These are phyloP conservation scores for Ditula angustiorana DNA, from an alignment of 2,888 invertebrate genomes.

Conservation along the genomic window DNA sequence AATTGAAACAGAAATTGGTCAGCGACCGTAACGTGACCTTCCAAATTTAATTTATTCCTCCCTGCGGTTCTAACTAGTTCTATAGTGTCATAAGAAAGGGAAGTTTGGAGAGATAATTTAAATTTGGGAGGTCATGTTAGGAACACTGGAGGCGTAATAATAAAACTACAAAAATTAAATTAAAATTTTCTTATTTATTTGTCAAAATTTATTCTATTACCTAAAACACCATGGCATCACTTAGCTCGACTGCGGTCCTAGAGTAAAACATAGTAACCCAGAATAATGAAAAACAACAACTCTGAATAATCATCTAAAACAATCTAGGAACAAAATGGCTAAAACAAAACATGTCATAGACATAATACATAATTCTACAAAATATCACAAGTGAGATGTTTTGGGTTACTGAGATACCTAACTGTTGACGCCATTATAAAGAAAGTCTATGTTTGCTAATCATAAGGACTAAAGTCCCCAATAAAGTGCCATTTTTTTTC, in stretches of 20 bases:
- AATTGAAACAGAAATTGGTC: no score
- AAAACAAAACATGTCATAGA: conserved; percentile 45
- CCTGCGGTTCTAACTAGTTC: no score
- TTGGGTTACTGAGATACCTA: conserved; percentile 42
- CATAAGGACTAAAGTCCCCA: conserved; percentile 26
- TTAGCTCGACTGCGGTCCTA: conserved; percentile 45
- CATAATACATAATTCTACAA: conserved; percentile 52
- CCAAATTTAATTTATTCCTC: no score
- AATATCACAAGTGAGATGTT: conserved; percentile 57
- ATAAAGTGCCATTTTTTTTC: neutral
- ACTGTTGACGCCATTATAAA: conserved; percentile 8
- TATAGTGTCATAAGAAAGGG: no score
- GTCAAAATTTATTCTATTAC: conserved; percentile 63
- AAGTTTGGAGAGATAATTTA: no score
- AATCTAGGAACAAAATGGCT: conserved; percentile 59
- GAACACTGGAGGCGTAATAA: neutral
- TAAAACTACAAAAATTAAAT: conserved; percentile 42
- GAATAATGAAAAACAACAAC: conserved; percentile 45
- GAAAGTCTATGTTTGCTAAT: conserved; percentile 22
- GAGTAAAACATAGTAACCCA: conserved; percentile 44
- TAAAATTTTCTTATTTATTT: conserved; percentile 66
- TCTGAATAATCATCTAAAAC: conserved; percentile 51
- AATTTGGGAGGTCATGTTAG: neutral
- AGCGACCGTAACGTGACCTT: no score
- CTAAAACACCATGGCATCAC: conserved; percentile 62